These are phyloP conservation scores for Cricetomys ansorgei DNA, from an alignment of 2,113 vertebrate species.

Conservation along the genomic window DNA sequence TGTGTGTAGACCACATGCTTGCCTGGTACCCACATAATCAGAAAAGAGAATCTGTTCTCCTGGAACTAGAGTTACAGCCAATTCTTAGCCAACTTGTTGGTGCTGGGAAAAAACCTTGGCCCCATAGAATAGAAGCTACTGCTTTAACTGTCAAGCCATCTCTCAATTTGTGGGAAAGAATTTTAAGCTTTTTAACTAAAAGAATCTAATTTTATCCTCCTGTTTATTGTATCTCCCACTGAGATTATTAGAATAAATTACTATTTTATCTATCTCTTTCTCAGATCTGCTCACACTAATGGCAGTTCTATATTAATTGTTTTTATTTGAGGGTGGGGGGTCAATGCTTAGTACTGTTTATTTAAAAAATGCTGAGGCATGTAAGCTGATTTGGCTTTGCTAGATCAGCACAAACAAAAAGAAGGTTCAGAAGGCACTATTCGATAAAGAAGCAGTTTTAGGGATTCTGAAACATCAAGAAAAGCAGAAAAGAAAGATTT, in stretches of 20 bases:
- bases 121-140: neutral
- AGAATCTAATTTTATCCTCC: slow-evolving; percentile 16
- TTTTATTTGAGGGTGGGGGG: neutral
- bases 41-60: neutral
- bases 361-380: slow-evolving; percentile 73
- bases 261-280: neutral
- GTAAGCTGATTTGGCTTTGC: slow-evolving; percentile 78
- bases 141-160: neutral
- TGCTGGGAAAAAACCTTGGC: neutral
- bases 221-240: neutral
- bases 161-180: neutral
- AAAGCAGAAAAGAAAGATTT: slow-evolving; percentile 79
- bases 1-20: neutral
- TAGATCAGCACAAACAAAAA: slow-evolving; percentile 83
- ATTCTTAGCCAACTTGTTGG: neutral
- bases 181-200: slow-evolving; percentile 47
- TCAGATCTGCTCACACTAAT: neutral
- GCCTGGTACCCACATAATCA: neutral
- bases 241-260: neutral
- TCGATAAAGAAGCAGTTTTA: slow-evolving; percentile 79
- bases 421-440: slow-evolving; percentile 70
- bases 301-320: neutral
- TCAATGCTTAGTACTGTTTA: slow-evolving; percentile 23
- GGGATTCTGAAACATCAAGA: slow-evolving; percentile 83
- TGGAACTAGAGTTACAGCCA: neutral